Conservation (phyloP, 1,140 invertebrate genomes). For the Aphaenogaster floridana region DNA sequence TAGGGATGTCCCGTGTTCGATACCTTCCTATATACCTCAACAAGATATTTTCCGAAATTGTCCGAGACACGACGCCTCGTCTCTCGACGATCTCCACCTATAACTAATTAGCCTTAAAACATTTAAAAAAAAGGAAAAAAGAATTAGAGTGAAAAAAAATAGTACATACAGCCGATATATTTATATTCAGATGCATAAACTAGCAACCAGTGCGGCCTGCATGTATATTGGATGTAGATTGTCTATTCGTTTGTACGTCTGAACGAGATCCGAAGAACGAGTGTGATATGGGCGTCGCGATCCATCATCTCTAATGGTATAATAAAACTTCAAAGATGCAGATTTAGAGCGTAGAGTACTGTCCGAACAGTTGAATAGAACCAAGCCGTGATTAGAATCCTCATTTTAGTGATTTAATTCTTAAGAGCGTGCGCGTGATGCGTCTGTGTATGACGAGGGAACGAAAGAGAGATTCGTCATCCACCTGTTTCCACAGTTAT, state of each 20-base stretch:
- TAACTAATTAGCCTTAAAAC: constrained; percentile 72
- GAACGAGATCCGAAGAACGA: constrained; percentile 64
- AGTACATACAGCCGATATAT: constrained; percentile 77
- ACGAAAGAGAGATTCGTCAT: constrained; percentile 40
- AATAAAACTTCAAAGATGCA: constrained; percentile 44
- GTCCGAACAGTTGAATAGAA: constrained; percentile 56
- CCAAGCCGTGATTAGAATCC: constrained; percentile 58
- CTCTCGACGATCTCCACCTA: constrained; percentile 66
- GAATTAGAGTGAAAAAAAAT: constrained; percentile 70
- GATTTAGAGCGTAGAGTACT: constrained; percentile 43
- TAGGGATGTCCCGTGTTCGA: background rate
- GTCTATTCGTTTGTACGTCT: constrained; percentile 73
- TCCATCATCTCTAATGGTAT: constrained; percentile 61
- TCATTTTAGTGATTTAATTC: constrained; percentile 55
- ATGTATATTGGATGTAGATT: constrained; percentile 77
- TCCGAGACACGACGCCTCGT: constrained; percentile 54
- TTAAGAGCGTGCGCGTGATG: constrained; percentile 1
- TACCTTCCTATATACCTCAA: constrained; percentile 25
- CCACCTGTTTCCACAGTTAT: constrained; percentile 50
- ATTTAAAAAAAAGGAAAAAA: constrained; percentile 65
- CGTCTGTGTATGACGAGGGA: constrained; percentile 1
- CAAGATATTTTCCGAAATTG: constrained; percentile 44
- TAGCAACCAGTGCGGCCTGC: constrained; percentile 68
- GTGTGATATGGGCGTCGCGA: constrained; percentile 52
- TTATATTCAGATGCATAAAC: constrained; percentile 79